Evolutionary conservation across 2,797 vertebrate species (phyloP).

Genomic region (Typhlichthys subterraneus): DNA sequence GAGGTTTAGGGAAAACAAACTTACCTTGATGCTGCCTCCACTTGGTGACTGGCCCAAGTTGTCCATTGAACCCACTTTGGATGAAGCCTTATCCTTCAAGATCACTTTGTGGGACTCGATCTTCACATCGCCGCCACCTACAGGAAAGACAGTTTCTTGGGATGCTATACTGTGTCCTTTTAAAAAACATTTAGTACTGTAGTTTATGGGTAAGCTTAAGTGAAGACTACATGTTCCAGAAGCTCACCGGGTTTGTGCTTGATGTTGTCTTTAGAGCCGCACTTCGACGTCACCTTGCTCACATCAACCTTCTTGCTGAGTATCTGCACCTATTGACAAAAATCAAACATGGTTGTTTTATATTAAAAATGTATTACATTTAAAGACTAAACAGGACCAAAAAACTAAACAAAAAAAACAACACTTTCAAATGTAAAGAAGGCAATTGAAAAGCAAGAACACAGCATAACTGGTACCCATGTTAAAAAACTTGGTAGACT

Average conservation of each 20-base stretch:
- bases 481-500: neutral
- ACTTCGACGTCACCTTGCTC: constrained; percentile 93
- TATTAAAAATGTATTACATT: neutral
- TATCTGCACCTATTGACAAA: constrained; percentile 85
- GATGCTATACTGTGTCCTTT: too few relatives aligned
- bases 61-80: constrained; percentile 88
- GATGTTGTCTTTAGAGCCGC: constrained; percentile 90
- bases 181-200: too few relatives aligned
- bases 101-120: constrained; percentile 89
- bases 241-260: constrained; percentile 91
- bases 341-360: constrained; percentile 21
- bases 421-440: too few relatives aligned
- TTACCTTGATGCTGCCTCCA: constrained; percentile 84
- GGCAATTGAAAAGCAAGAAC: too few relatives aligned
- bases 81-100: constrained; percentile 89
- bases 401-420: neutral
- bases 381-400: neutral
- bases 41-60: constrained; percentile 82
- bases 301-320: constrained; percentile 92
- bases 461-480: too few relatives aligned
- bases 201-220: too few relatives aligned
- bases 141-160: constrained; percentile 24
- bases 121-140: constrained; percentile 89
- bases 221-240: neutral
- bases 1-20: constrained; percentile 1